Evolutionary conservation across 2,113 vertebrate species (phyloP).

Genomic region (Excalfactoria chinensis): DNA sequence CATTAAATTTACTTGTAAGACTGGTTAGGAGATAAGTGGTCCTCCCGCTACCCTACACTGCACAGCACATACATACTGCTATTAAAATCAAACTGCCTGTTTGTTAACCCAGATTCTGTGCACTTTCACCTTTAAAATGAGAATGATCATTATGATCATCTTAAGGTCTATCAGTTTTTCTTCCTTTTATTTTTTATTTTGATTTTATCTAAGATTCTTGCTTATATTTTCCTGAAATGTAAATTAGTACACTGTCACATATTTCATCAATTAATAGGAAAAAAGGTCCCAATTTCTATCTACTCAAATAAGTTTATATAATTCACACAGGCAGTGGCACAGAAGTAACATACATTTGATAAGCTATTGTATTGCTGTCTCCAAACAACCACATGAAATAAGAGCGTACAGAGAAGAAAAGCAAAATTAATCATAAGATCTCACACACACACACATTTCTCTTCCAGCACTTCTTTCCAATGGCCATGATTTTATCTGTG

Average conservation of each 20-base stretch:
- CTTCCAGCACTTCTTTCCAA: background rate
- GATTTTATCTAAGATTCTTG: background rate
- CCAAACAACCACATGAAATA: background rate
- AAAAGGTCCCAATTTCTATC: background rate
- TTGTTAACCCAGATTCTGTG: background rate
- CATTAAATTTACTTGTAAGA: background rate
- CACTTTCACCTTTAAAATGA: background rate
- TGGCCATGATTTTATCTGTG: background rate
- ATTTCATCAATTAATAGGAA: background rate
- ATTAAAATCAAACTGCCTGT: background rate
- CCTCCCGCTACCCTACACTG: background rate
- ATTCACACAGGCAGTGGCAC: background rate
- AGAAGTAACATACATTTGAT: background rate
- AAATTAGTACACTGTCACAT: background rate
- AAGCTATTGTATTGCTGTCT: background rate
- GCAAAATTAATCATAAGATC: background rate
- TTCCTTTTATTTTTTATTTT: background rate
- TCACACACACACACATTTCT: background rate
- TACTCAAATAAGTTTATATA: background rate
- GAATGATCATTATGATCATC: background rate
- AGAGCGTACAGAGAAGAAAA: background rate
- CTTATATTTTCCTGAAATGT: background rate
- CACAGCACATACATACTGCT: background rate
- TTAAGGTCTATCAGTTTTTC: fast-evolving
- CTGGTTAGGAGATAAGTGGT: background rate